Conservation (phyloP, 2,797 vertebrate genomes). For the Mallotus villosus region DNA sequence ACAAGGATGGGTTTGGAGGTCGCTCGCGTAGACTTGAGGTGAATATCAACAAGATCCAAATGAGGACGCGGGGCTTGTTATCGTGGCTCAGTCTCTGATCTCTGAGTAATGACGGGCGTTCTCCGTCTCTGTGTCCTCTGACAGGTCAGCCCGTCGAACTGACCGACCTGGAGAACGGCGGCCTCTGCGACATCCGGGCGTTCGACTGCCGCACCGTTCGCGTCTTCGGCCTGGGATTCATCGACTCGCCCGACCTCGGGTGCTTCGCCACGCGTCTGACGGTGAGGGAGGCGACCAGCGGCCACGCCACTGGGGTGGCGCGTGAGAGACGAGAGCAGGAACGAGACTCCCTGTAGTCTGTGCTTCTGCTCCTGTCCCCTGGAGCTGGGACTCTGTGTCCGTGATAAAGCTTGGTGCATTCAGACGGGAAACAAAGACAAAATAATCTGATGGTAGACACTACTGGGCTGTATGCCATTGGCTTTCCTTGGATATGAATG, state of each 20-base stretch:
- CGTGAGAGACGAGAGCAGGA: no score
- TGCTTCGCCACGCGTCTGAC: slow-evolving; percentile 72
- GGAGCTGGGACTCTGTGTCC: no score
- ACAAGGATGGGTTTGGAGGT: neutral
- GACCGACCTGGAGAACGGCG: slow-evolving; percentile 69
- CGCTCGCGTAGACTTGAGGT: neutral
- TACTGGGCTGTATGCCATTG: neutral
- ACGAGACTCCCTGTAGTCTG: no score
- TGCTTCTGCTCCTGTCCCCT: no score
- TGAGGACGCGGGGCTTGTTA: neutral
- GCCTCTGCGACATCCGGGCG: slow-evolving; percentile 67
- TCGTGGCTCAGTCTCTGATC: neutral
- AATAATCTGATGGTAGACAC: no score
- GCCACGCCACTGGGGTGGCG: neutral
- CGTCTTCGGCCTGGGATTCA: slow-evolving; percentile 69
- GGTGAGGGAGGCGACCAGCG: slow-evolving; percentile 53
- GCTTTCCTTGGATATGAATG: neutral
- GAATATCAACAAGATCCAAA: neutral
- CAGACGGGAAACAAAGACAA: no score
- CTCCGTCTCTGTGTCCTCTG: neutral
- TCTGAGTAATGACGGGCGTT: neutral
- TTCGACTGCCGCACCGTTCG: slow-evolving; percentile 61
- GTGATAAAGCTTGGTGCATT: no score
- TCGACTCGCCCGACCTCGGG: slow-evolving; percentile 63
- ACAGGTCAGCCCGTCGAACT: slow-evolving; percentile 72